These are phyloP conservation scores for Acanthornis magna DNA, from an alignment of 2,797 vertebrate species.

Conservation along the genomic window DNA sequence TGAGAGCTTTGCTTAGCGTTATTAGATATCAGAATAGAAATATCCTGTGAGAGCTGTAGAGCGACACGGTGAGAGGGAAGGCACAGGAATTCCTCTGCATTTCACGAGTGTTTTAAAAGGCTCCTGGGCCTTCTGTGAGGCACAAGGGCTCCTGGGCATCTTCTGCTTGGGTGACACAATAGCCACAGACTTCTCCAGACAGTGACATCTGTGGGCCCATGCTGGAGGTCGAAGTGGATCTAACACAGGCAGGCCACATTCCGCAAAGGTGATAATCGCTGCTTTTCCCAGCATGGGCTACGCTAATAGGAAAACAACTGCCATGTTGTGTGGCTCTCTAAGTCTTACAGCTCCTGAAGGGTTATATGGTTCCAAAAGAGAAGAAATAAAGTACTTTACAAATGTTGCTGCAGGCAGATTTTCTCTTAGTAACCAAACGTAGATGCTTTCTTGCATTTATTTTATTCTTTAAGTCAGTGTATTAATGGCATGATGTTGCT, in stretches of 20 bases:
- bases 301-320: constrained; percentile 78
- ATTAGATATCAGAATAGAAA: neutral
- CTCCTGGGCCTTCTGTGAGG: neutral
- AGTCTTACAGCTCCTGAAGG: constrained; percentile 64
- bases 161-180: neutral
- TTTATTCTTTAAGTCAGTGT: neutral
- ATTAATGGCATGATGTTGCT: neutral
- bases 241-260: constrained; percentile 83
- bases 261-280: constrained; percentile 86
- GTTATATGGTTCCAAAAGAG: constrained; percentile 48
- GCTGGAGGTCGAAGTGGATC: constrained; percentile 82
- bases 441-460: neutral
- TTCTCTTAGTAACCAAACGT: neutral
- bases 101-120: neutral
- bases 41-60: neutral
- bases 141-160: neutral
- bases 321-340: neutral
- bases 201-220: constrained; percentile 74
- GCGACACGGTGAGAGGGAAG: neutral
- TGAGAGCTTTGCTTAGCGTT: neutral
- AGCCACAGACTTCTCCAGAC: constrained; percentile 58
- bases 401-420: neutral
- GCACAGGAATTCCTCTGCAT: neutral
- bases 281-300: constrained; percentile 80
- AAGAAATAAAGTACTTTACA: neutral